Evolutionary conservation across 2,797 vertebrate species (phyloP), one percentile per base, ranked within the genome.

Genomic region (Enteromius afrohamiltoni): DNA sequence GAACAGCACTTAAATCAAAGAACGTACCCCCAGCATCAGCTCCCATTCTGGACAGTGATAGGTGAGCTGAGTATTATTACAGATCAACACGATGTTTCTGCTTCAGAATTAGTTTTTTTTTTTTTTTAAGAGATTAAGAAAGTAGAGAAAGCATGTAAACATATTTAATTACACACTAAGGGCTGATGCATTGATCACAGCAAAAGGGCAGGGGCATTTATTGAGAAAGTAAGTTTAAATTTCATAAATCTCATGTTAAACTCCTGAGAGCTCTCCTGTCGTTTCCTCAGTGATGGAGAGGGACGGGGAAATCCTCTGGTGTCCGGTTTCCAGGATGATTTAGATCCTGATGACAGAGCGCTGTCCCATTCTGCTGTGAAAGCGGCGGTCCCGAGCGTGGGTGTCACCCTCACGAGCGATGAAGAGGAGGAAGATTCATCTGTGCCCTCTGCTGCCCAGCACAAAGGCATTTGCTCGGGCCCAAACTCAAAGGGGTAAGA

Each of bases 261-360:
- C 37, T 64, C 9, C 45, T 45, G 37, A 6, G 21, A 37, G 17
- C 21, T 70, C 53, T 64, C 47, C 29, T 34, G 71, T 53, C 21
- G 65, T 40, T 51, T 65, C 60, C 29, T 69, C 92, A 96, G 96
- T 0, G 96, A 96, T 0, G 92, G 88, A 47, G 96, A 96, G 67
- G 86, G 2, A 0, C 75, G 86, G 3, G 94, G 90, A 19, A 96
- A 96, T 90, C 96, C 96, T 0, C 92, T 96, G 93, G 96, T 96
- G 21, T 92, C 95, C 0, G 91, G 92, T n/a, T 95, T 96, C 91
- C 95, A 96, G 86, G 96, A 96, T 0, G 95, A 96, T 21, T 90
- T 96, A 86, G 96, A 96, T 84, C 86, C 92, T 0, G 95, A 96
- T 71, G 95, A 96, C 75, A 88, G 78, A 87, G 88, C 89, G 0